A percentile compares a stretch with the other conserved stretches of the same genome.
phyloP scores from a whole-genome alignment of 37 sponge, comb jelly and placozoan species.

The Tethya wilhelma region DNA sequence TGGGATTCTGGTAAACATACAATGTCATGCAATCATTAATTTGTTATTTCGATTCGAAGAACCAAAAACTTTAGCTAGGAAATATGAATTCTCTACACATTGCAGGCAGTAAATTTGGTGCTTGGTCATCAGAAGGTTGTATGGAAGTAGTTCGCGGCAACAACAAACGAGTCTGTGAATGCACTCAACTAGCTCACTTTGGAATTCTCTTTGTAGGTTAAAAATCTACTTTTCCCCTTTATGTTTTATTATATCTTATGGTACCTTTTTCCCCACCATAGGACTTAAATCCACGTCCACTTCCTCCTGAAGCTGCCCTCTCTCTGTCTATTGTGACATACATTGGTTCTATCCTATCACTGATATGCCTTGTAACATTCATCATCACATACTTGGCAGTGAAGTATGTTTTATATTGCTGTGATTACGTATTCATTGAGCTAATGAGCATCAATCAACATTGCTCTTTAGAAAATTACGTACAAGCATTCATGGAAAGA shows the following conservation, averaged over 20 bases:
- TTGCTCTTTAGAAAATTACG: conserved; percentile 24
- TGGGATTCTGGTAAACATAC: neutral
- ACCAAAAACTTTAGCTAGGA: neutral
- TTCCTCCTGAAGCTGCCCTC: conserved; percentile 6
- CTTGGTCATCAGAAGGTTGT: conserved; percentile 3
- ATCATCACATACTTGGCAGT: conserved; percentile 21
- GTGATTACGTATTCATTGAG: neutral
- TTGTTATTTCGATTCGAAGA: neutral
- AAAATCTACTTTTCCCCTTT: neutral
- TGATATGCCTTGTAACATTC: conserved; percentile 37
- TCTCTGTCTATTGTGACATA: conserved; percentile 39
- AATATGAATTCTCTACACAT: no score
- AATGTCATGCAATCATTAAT: neutral
- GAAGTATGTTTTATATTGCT: neutral
- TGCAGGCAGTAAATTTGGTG: neutral
- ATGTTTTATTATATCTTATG: neutral
- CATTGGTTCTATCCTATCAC: conserved; percentile 59
- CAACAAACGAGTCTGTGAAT: neutral
- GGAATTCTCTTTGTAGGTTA: conserved; percentile 32
- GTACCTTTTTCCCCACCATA: neutral
- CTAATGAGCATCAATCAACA: neutral
- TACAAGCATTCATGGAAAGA: conserved; percentile 16
- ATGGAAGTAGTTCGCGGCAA: neutral
- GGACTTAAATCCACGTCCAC: conserved; percentile 37
- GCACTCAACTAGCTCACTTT: conserved; percentile 34